phyloP scores from a whole-genome alignment of 2,113 vertebrate species.

The Amazona vittata region DNA sequence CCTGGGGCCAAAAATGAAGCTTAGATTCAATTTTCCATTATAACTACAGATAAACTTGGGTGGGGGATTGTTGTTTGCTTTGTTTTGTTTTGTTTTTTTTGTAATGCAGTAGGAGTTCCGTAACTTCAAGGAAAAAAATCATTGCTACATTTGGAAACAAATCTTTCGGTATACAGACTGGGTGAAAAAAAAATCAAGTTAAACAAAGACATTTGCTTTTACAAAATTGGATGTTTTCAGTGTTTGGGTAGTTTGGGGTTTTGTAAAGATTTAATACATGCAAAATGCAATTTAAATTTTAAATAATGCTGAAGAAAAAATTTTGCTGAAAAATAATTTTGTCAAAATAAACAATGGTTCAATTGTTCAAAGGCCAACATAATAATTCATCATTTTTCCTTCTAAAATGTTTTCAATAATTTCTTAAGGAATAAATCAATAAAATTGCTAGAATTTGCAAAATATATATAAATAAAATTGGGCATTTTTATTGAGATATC shows the following conservation, averaged over 20 bases:
- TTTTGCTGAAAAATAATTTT: background rate
- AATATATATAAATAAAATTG: background rate
- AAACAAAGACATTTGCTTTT: background rate
- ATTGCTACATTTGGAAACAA: background rate
- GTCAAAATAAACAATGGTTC: background rate
- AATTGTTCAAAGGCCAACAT: background rate
- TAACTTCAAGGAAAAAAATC: background rate
- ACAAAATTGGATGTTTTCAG: background rate
- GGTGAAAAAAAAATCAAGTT: background rate
- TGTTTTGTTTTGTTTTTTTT: background rate
- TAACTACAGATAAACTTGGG: background rate
- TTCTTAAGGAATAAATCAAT: background rate
- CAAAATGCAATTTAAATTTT: background rate
- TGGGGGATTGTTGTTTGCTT: background rate
- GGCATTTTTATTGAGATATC: background rate
- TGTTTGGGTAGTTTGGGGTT: background rate
- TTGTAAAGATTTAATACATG: background rate
- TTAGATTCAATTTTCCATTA: background rate
- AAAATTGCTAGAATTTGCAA: background rate
- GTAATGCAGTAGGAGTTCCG: background rate
- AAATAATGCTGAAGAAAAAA: background rate
- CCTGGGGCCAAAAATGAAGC: background rate
- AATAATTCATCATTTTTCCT: background rate
- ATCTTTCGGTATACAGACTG: background rate
- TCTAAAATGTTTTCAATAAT: background rate